Percentiles rank a stretch among this genome's conserved stretches.
These are phyloP conservation scores for Pseudomyrmex gracilis DNA, from an alignment of 1,140 invertebrate genomes.

Conservation along the genomic window DNA sequence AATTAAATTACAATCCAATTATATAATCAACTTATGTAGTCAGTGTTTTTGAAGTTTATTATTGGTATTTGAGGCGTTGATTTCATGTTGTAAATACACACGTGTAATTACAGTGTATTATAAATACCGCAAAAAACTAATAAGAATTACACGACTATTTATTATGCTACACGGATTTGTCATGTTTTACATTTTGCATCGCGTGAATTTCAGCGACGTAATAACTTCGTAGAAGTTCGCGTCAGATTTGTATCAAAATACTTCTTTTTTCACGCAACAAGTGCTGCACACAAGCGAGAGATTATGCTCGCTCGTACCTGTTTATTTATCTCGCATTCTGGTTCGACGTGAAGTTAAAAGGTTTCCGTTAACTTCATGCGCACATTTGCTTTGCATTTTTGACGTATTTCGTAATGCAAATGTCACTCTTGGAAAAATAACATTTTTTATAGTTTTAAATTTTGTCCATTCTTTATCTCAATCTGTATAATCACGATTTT, in stretches of 20 bases:
- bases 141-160: neutral
- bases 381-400: no score
- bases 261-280: conserved; percentile 41
- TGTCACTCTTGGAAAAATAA: neutral
- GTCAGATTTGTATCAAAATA: conserved; percentile 9
- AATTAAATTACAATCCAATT: neutral
- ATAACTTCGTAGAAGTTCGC: neutral
- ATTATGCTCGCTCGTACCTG: conserved; percentile 28
- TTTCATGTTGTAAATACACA: conserved; percentile 3
- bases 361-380: no score
- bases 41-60: conserved; percentile 8
- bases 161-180: neutral
- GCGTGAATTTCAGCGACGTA: neutral
- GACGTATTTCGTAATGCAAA: neutral
- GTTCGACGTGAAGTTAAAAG: neutral
- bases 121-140: neutral
- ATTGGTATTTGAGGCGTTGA: no score
- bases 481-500: no score
- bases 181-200: neutral
- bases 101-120: neutral
- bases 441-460: no score
- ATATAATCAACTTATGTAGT: neutral
- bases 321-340: conserved; percentile 24
- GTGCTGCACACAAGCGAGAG: neutral
- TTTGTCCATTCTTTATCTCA: no score